A percentile compares a stretch with the other conserved stretches of the same genome.
Conservation (phyloP, 2,797 vertebrate genomes). For the Sylvia borin region DNA sequence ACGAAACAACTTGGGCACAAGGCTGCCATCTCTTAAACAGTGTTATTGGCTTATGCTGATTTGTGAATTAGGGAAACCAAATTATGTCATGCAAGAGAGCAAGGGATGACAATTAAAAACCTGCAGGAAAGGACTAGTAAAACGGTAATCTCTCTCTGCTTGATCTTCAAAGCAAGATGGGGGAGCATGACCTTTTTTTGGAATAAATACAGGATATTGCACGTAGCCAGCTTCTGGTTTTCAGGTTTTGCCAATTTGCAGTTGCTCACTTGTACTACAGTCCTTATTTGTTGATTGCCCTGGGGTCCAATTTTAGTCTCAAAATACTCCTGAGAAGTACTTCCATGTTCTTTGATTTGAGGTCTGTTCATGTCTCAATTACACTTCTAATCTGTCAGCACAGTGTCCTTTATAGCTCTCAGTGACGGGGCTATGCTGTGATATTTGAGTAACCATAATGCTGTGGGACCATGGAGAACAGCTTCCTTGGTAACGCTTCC, state of each 20-base stretch:
- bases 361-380: slow-evolving; percentile 16
- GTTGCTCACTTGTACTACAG: background rate
- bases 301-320: background rate
- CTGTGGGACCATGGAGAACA: background rate
- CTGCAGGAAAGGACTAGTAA: slow-evolving; percentile 25
- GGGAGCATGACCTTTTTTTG: slow-evolving; percentile 48
- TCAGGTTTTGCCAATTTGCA: slow-evolving; percentile 18
- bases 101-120: slow-evolving; percentile 34
- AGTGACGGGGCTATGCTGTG: background rate
- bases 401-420: background rate
- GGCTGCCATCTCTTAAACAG: background rate
- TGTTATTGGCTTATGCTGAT: slow-evolving; percentile 61
- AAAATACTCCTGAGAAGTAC: background rate
- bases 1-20: background rate
- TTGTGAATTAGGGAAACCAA: slow-evolving; percentile 31
- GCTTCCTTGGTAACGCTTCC: background rate
- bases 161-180: slow-evolving; percentile 40
- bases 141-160: background rate
- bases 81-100: slow-evolving; percentile 21
- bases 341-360: slow-evolving; percentile 13
- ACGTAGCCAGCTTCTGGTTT: background rate
- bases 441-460: background rate
- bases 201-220: slow-evolving; percentile 2
- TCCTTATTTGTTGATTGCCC: slow-evolving; percentile 8
- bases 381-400: background rate